Base-by-base conservation (phyloP, 2,888 invertebrate species). In the Cotesia congregata region DNA sequence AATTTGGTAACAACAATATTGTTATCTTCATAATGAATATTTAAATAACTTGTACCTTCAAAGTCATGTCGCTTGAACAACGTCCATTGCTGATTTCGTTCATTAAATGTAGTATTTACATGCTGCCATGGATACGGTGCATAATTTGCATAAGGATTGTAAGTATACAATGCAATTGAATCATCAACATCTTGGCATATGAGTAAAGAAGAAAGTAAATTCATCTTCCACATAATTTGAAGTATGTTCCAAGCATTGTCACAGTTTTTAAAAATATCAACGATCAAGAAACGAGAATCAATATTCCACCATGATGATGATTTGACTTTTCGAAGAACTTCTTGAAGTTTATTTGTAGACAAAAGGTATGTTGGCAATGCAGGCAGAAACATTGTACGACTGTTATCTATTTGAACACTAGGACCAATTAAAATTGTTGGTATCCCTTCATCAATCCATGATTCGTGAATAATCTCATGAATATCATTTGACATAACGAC, bases 241-340 rank as follows among this genome's bases (percentile, higher is more conserved):
- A 71, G 15, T 12, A 59, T 30, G 0, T 71, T 39, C 6, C 6
- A 12, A 6, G 71, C 61, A 6, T 15, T 2, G 6, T 61, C 15
- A n/a, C 71, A 61, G 6, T 30, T 30, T 12, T 30, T 6, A 0
- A 60, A 30, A n/a, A 12, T 38, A 5, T 61, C n/a, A 61, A 71
- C n/a, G 6, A 71, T 71, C 9, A 71, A 60, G 6, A 71, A 61
- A 0, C 12, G 6, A 4, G 59, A 20, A 20, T 71, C 39, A 71
- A 71, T 71, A n/a, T 59, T 59, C 71, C 71, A 71, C 61, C 61
- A 71, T 1, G n/a, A 17, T 30, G 61, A 71, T 1, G 71, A 71
- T 38, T 71, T 71, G 5, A 71, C 5, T 60, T 1, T 12, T 9
- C 30, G 70, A 7, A 70, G 70, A 17, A 30, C n/a, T 5, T 1